These are phyloP conservation scores for Eudasyphora cyanicolor DNA, from an alignment of 2,888 invertebrate genomes.

Conservation along the genomic window DNA sequence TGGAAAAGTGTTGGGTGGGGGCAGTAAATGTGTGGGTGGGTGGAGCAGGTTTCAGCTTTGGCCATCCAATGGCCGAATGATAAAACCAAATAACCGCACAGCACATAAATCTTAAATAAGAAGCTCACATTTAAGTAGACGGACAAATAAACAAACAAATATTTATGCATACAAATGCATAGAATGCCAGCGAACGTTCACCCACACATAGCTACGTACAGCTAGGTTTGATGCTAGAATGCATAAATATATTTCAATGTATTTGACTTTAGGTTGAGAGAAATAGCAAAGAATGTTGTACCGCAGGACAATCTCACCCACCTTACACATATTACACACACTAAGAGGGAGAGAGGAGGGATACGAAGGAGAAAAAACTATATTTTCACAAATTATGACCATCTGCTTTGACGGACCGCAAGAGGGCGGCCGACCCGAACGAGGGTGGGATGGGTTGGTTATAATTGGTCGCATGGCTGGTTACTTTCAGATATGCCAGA, in stretches of 20 bases:
- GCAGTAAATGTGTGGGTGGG: not conserved
- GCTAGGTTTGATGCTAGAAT: not conserved
- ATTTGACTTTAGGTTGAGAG: slow-evolving; percentile 26
- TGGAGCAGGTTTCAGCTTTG: not conserved
- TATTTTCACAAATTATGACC: slow-evolving; percentile 61
- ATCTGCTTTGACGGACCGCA: slow-evolving; percentile 47
- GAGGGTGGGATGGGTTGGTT: slow-evolving; percentile 35
- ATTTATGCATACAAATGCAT: slow-evolving; percentile 45
- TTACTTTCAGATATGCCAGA: slow-evolving; percentile 14
- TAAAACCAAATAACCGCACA: slow-evolving; percentile 52
- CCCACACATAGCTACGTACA: not conserved
- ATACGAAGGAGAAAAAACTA: slow-evolving; percentile 42
- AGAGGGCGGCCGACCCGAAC: not conserved
- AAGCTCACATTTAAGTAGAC: slow-evolving; percentile 64
- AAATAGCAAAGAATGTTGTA: slow-evolving; percentile 27
- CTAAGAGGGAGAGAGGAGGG: not conserved
- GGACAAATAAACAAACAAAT: slow-evolving; percentile 55
- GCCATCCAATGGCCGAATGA: not conserved
- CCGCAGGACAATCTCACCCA: not conserved
- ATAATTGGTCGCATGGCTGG: slow-evolving; percentile 21
- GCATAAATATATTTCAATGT: not conserved
- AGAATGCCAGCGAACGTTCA: not conserved
- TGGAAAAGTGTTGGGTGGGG: no score
- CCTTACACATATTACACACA: not conserved
- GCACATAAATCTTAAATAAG: slow-evolving; percentile 65